Conservation (phyloP, 2,888 invertebrate genomes). For the Pemphredon lugubris region DNA sequence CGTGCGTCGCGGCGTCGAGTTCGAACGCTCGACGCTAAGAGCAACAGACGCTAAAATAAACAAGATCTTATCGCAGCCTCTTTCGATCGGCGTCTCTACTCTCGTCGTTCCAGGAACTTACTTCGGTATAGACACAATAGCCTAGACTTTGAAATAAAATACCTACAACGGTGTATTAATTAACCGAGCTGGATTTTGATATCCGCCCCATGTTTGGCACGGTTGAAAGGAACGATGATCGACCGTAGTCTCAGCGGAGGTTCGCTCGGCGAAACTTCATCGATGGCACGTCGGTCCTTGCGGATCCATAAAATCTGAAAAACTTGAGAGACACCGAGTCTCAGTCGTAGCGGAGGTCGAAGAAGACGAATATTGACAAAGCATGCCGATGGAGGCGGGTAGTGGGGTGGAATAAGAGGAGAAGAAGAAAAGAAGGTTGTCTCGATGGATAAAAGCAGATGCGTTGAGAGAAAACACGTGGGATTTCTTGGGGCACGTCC, state of each 20-base stretch:
- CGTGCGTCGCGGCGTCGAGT: no score
- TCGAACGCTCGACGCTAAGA: no score
- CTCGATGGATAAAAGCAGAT: slow-evolving; percentile 71
- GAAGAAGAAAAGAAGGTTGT: slow-evolving; percentile 53
- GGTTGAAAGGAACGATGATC: not conserved
- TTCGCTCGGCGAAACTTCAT: slow-evolving; percentile 24
- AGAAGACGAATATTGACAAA: not conserved
- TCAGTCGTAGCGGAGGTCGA: not conserved
- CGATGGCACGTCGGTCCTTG: slow-evolving; percentile 16
- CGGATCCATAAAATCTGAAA: slow-evolving; percentile 34
- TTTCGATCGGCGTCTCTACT: no score
- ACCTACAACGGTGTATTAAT: no score
- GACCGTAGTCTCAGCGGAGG: not conserved
- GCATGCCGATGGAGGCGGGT: not conserved
- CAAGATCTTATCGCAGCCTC: no score
- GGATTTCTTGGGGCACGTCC: slow-evolving; percentile 62
- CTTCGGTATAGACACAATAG: no score
- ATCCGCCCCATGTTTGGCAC: no score
- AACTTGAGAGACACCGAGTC: slow-evolving; percentile 21
- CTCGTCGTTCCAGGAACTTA: no score
- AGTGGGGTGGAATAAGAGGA: not conserved
- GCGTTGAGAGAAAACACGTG: slow-evolving; percentile 69
- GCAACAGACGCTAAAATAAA: no score
- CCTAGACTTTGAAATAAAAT: no score
- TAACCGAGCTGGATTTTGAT: no score